Evolutionary conservation across 37 sponge, comb jelly and placozoan genomes (phyloP), one percentile per base, ranked within the genome.

Genomic region (Spongilla lacustris): DNA sequence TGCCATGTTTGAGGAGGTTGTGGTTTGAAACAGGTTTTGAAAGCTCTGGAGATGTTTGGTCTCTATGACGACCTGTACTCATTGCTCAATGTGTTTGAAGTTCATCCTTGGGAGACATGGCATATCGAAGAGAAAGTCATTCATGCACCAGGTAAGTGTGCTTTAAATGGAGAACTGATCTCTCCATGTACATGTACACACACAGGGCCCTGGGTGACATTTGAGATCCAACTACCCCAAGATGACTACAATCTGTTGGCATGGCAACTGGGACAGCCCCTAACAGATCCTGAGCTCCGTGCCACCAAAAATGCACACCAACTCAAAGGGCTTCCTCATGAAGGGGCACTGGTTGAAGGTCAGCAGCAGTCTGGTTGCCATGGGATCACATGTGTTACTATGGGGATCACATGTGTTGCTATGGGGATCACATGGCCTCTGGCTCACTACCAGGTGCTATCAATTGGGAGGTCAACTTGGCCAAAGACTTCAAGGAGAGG

Each of bases 181-280:
- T 4, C 41, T 9, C 4, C 58, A 58, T 17, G 11, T 17, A 58
- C 58, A 58, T 10, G 14, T 36, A 69, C 34, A 69, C 22, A 36
- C 25, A 25, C 26, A 86, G 90, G 96, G 9, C 96, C 96, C 12
- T 96, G 96, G 96, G 76, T 83, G 4, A 96, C 96, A 14, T 96
- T 96, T 87, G 96, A 96, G 76, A 89, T 96, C 38, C 96, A 96
- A 69, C 84, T 90, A 26, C 94, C 96, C 37, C 96, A 96, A 75
- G 96, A 96, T 81, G 96, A 96, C 88, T 96, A 85, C 81, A 85
- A 96, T 77, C 75, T 96, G 49, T 76, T 96, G 41, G 91, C 94
- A 14, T 96, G 96, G 96, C 84, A 85, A 75, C 86, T 96, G 33
- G 96, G 96, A 33, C 66, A 66, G 41, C 67, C 69, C 46, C 28